These are phyloP conservation scores for Tetragnatha montana DNA, from an alignment of 2,888 invertebrate genomes.

Conservation along the genomic window DNA sequence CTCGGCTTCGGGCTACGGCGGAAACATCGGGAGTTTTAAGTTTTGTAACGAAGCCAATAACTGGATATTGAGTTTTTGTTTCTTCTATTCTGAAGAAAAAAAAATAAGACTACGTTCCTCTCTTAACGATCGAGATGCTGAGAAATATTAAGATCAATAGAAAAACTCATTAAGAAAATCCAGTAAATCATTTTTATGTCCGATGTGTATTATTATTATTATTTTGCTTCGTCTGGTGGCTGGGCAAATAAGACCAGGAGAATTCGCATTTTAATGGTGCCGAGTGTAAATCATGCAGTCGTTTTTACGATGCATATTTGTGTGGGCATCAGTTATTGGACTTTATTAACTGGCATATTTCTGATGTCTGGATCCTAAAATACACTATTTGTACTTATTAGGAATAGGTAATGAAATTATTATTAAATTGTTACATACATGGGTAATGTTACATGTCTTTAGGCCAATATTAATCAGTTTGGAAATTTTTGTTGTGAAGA, in stretches of 20 bases:
- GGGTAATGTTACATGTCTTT: no score
- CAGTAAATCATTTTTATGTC: conserved; percentile 56
- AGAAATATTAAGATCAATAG: conserved; percentile 51
- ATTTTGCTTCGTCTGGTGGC: background rate
- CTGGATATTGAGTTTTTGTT: conserved; percentile 68
- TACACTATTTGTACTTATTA: no score
- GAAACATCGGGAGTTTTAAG: conserved; percentile 58
- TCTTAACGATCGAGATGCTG: conserved; percentile 40
- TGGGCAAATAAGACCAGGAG: background rate
- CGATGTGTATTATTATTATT: background rate
- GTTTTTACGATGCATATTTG: background rate
- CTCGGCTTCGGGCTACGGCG: conserved; percentile 32
- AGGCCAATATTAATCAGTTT: no score
- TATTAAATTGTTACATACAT: no score
- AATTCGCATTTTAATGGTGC: background rate
- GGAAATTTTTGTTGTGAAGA: no score
- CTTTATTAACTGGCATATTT: background rate
- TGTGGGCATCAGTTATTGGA: background rate
- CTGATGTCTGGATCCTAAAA: no score
- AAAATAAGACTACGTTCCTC: conserved; percentile 1
- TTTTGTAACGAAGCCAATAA: conserved; percentile 68
- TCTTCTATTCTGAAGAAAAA: background rate
- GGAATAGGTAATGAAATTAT: no score
- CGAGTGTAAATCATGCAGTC: background rate
- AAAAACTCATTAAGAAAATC: conserved; percentile 55